These are phyloP conservation scores for Glareola pratincola DNA, from an alignment of 2,113 vertebrate species.

Conservation along the genomic window DNA sequence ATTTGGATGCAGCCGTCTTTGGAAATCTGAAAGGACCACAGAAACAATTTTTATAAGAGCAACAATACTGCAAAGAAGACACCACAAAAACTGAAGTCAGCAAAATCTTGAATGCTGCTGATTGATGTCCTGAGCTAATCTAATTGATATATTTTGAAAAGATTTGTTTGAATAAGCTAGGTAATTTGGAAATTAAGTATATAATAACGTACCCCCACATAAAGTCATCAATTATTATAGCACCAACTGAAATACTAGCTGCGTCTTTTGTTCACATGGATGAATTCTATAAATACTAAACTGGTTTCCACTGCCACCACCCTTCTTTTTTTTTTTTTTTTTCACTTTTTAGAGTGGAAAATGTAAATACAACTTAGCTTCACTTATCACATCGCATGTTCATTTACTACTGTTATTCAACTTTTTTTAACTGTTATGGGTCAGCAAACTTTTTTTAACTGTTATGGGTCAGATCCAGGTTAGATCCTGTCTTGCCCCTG, in stretches of 20 bases:
- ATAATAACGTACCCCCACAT: neutral
- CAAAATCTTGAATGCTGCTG: conserved; percentile 17
- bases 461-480: neutral
- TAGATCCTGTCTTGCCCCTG: neutral
- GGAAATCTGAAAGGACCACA: conserved; percentile 44
- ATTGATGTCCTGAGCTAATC: conserved; percentile 4
- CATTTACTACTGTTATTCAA: neutral
- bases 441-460: no score
- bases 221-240: neutral
- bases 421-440: no score
- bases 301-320: neutral
- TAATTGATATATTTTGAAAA: conserved; percentile 23
- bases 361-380: neutral
- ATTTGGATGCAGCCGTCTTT: conserved; percentile 15
- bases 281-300: neutral
- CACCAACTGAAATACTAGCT: neutral
- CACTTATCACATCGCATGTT: neutral
- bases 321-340: neutral
- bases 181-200: conserved; percentile 12
- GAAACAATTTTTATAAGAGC: conserved; percentile 26
- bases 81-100: conserved; percentile 34
- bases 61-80: conserved; percentile 7
- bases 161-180: conserved; percentile 19
- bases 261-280: neutral
- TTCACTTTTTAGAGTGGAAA: neutral